phyloP scores from a whole-genome alignment of 2,797 vertebrate genomes.

The Clarias pachynema region DNA sequence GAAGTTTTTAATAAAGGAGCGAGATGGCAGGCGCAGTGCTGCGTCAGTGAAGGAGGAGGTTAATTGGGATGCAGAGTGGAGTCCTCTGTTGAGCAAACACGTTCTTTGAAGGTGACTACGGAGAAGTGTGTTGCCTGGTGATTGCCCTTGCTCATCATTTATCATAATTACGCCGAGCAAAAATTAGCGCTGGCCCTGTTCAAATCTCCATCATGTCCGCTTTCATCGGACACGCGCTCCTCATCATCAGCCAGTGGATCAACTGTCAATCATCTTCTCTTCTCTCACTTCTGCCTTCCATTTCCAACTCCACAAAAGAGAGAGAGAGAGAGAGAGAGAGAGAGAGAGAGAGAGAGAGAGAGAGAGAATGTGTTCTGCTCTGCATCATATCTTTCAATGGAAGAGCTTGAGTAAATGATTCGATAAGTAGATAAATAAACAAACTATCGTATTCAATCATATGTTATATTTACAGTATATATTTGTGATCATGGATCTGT shows the following conservation, averaged over 20 bases:
- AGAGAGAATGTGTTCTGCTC: not conserved
- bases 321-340: constrained; percentile 30
- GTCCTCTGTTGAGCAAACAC: constrained; percentile 53
- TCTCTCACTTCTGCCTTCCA: constrained; percentile 69
- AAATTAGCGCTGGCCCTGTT: constrained; percentile 70
- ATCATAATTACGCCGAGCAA: constrained; percentile 73
- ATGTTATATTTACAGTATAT: constrained; percentile 69
- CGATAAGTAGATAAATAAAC: constrained; percentile 71
- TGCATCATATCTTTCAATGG: not conserved
- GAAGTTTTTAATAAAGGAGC: constrained; percentile 46
- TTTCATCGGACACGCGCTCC: constrained; percentile 73
- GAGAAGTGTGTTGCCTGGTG: constrained; percentile 67
- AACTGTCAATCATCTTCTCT: constrained; percentile 73
- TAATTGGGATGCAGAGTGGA: constrained; percentile 49
- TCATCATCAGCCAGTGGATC: constrained; percentile 73
- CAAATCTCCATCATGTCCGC: constrained; percentile 77
- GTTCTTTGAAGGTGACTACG: constrained; percentile 56
- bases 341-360: constrained; percentile 36
- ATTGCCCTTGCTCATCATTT: constrained; percentile 74
- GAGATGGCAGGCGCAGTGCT: not conserved
- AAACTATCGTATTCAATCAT: constrained; percentile 61
- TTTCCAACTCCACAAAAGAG: constrained; percentile 64
- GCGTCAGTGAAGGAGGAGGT: constrained; percentile 44
- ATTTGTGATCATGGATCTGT: constrained; percentile 79
- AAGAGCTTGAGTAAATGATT: constrained; percentile 59